phyloP scores from a whole-genome alignment of 2,113 vertebrate species.

The crab-eating macaque (Macaca fascicularis) region DNA sequence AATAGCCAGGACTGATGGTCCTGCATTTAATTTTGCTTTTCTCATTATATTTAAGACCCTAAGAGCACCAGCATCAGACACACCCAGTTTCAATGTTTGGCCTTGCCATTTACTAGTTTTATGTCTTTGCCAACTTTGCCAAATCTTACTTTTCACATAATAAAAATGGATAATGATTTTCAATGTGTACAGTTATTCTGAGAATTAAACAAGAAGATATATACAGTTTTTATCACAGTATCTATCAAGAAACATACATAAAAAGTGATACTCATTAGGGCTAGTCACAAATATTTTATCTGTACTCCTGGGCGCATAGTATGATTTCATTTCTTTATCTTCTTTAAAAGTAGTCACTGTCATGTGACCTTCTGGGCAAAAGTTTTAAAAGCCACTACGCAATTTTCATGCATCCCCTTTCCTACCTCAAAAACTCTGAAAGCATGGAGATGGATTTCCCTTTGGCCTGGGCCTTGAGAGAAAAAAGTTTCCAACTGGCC shows the following conservation, averaged over 20 bases:
- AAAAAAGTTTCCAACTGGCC: background rate
- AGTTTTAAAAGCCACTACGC: background rate
- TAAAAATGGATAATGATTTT: background rate
- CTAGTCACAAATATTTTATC: background rate
- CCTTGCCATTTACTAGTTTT: background rate
- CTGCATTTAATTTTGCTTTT: background rate
- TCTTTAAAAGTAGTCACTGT: background rate
- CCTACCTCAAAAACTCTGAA: background rate
- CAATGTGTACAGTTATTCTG: background rate
- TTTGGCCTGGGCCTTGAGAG: background rate
- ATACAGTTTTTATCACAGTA: background rate
- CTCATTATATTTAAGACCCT: background rate
- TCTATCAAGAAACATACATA: background rate
- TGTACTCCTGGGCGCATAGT: background rate
- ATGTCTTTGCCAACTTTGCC: background rate
- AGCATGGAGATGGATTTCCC: background rate
- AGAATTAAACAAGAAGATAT: background rate
- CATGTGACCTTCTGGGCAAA: background rate
- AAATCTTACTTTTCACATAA: background rate
- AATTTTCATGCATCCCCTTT: background rate
- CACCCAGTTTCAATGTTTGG: background rate
- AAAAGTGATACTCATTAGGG: background rate
- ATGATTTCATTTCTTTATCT: background rate
- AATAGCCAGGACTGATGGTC: background rate
- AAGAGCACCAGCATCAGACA: background rate